phyloP scores from a whole-genome alignment of 2,888 invertebrate genomes.

The Watsonalla binaria region DNA sequence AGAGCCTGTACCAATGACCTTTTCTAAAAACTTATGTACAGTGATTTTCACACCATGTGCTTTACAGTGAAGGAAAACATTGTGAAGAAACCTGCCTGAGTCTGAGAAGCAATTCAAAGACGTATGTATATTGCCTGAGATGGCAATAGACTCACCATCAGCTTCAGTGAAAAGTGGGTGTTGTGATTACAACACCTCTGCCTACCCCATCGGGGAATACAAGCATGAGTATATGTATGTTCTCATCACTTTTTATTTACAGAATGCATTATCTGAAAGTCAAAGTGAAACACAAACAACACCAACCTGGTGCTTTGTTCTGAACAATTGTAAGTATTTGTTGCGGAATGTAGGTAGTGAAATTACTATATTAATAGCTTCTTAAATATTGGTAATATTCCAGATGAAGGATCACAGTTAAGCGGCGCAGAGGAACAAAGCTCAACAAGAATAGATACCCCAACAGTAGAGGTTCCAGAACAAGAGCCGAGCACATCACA shows the following conservation, averaged over 20 bases:
- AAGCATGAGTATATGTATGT: too few species aligned
- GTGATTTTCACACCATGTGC: too few species aligned
- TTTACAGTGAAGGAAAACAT: too few species aligned
- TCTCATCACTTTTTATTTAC: background rate
- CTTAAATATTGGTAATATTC: conserved; percentile 7
- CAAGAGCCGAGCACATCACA: conserved; percentile 12
- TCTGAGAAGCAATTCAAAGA: too few species aligned
- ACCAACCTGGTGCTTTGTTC: conserved; percentile 44
- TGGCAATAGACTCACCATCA: too few species aligned
- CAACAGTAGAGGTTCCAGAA: conserved; percentile 21
- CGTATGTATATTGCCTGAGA: too few species aligned
- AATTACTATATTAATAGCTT: background rate
- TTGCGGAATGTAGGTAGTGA: background rate
- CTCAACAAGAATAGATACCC: conserved; percentile 23
- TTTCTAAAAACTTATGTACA: too few species aligned
- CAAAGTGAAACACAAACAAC: conserved; percentile 16
- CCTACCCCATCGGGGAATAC: too few species aligned
- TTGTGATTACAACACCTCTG: too few species aligned
- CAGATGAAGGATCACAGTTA: conserved; percentile 37
- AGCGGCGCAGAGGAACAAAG: conserved; percentile 28
- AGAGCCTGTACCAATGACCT: too few species aligned
- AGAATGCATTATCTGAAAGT: conserved; percentile 7
- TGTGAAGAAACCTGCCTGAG: too few species aligned
- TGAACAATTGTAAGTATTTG: conserved; percentile 42
- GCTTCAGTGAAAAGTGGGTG: too few species aligned